Base-by-base conservation (phyloP, 2,888 invertebrate genomes). In the Timandra comae region DNA sequence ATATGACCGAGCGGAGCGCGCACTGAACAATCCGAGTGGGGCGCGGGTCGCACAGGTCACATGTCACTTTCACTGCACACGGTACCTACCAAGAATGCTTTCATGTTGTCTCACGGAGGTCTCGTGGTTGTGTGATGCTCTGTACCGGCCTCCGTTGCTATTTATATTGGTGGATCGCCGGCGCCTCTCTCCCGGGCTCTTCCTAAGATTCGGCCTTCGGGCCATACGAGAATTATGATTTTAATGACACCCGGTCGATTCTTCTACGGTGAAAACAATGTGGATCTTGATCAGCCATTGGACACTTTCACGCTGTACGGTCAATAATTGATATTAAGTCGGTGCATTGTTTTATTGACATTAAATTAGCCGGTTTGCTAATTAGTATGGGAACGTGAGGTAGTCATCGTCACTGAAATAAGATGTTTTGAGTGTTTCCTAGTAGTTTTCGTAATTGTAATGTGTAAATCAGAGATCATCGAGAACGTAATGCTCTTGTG, bases 1-100 rank as follows among this genome's bases (percentile, higher is more conserved):
- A 16, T 16, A 16, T 16, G 16, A 16, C 53, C 62, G 63, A 68
- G 63, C 74, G 61, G 63, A 9, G n/a, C 6, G 63, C 54, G 53
- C 43, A 55, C 62, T 69, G 55, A 65, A 74, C 75, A 67, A 56
- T 68, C 65, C 68, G 54, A 71, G 43, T 46, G 65, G 63, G 62
- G 63, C 62, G 63, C 58, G 63, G 73, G 71, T 72, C 75, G 65
- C 71, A 70, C 69, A 56, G 81, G 75, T 81, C 84, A 84, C 81
- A 71, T 63, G 62, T 64, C 84, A 84, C 84, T 84, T 84, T 85
- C 84, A 84, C 84, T 79, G 65, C 64, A 63, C 70, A 65, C 72
- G 68, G 52, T 82, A 82, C 84, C 82, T 82, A 85, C 85, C 85
- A 85, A 82, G 80, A 85, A 85, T 65, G 84, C 85, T 82, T 82